Evolutionary conservation across 2,797 vertebrate species (phyloP).

Genomic region (Luscinia luscinia): DNA sequence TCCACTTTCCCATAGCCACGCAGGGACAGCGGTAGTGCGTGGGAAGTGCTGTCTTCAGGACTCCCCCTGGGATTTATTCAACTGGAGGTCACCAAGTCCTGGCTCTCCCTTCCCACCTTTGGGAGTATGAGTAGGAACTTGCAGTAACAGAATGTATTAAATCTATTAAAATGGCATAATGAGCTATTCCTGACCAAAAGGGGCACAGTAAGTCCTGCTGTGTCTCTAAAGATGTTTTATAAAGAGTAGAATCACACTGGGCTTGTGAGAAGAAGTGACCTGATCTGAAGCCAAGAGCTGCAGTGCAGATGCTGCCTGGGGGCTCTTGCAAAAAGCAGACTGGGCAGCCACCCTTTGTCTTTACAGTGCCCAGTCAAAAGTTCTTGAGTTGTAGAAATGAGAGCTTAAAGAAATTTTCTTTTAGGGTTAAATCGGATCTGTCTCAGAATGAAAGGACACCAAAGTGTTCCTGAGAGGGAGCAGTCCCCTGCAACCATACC

Average conservation of each 20-base stretch:
- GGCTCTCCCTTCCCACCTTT: background rate
- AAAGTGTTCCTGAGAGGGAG: background rate
- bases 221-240: background rate
- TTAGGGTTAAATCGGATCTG: background rate
- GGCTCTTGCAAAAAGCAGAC: background rate
- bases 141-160: background rate
- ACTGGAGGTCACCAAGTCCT: background rate
- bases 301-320: background rate
- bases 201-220: background rate
- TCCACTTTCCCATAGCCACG: accelerated
- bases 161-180: background rate
- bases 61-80: background rate
- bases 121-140: background rate
- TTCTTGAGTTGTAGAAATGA: background rate
- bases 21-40: background rate
- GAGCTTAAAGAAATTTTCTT: background rate
- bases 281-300: background rate
- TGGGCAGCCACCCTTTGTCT: background rate
- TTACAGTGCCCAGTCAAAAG: background rate
- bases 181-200: background rate
- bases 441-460: background rate
- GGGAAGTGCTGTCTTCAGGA: background rate
- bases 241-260: background rate
- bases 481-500: background rate
- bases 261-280: background rate